Evolutionary conservation across 1,140 invertebrate genomes (phyloP).

Genomic region (Gerris buenoi): DNA sequence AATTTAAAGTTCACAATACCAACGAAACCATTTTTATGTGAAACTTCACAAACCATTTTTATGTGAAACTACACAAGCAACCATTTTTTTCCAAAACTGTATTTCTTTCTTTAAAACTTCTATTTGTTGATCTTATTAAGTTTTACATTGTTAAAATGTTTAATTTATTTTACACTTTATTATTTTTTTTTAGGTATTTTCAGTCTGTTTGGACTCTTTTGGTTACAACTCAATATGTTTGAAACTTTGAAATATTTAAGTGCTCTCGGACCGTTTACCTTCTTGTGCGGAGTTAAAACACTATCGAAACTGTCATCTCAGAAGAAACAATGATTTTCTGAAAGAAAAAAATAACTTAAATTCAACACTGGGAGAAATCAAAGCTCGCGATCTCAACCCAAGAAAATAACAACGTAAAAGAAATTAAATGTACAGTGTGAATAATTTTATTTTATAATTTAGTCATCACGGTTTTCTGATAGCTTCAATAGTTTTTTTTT

Average conservation of each 20-base stretch:
- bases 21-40: too few species aligned
- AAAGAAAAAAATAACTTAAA: too few species aligned
- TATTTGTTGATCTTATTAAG: conserved; percentile 7
- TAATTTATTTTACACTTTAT: too few species aligned
- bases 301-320: conserved; percentile 52
- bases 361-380: too few species aligned
- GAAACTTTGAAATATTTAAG: conserved; percentile 79
- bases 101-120: neutral
- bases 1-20: too few species aligned
- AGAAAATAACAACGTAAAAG: too few species aligned
- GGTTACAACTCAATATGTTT: conserved; percentile 90
- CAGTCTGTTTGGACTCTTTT: conserved; percentile 74
- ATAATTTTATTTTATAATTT: too few species aligned
- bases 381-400: too few species aligned
- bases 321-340: conserved; percentile 28
- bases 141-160: conserved; percentile 10
- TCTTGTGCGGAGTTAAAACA: conserved; percentile 81
- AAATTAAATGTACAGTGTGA: too few species aligned
- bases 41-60: too few species aligned
- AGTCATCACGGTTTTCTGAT: too few species aligned
- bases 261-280: conserved; percentile 66
- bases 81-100: neutral
- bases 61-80: neutral
- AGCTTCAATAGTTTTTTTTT: too few species aligned
- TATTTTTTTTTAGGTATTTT: conserved; percentile 54